A percentile compares a stretch with the other conserved stretches of the same genome.
Evolutionary conservation across 2,888 invertebrate genomes (phyloP).

Genomic region (Brenthis hecate): DNA sequence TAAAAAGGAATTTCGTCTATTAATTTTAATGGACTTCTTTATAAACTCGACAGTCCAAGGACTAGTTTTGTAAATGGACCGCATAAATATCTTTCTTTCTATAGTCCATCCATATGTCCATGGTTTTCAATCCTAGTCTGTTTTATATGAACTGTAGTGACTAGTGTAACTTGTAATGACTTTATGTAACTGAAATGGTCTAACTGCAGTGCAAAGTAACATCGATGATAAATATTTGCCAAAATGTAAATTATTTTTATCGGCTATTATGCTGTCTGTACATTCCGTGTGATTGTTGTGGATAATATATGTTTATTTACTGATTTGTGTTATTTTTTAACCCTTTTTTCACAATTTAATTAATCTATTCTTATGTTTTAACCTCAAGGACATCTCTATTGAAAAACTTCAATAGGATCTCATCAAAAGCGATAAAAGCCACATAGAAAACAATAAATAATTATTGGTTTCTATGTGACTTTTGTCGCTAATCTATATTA

Average conservation of each 20-base stretch:
- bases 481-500: no score
- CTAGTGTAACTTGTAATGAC: background rate
- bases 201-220: background rate
- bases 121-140: background rate
- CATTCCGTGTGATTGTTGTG: constrained; percentile 30
- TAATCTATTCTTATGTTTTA: no score
- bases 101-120: background rate
- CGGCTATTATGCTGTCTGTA: constrained; percentile 15
- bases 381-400: no score
- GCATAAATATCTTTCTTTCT: background rate
- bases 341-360: no score
- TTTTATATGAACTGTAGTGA: background rate
- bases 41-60: no score
- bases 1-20: no score
- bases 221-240: constrained; percentile 27
- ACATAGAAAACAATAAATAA: no score
- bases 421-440: no score
- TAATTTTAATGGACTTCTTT: no score
- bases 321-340: background rate
- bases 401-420: no score
- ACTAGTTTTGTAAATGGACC: no score
- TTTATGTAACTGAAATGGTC: background rate
- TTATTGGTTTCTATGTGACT: no score
- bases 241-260: constrained; percentile 29
- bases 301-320: constrained; percentile 32